A percentile compares a stretch with the other conserved stretches of the same genome.
phyloP scores from a whole-genome alignment of 2,113 vertebrate species.

The Macrotis lagotis region DNA sequence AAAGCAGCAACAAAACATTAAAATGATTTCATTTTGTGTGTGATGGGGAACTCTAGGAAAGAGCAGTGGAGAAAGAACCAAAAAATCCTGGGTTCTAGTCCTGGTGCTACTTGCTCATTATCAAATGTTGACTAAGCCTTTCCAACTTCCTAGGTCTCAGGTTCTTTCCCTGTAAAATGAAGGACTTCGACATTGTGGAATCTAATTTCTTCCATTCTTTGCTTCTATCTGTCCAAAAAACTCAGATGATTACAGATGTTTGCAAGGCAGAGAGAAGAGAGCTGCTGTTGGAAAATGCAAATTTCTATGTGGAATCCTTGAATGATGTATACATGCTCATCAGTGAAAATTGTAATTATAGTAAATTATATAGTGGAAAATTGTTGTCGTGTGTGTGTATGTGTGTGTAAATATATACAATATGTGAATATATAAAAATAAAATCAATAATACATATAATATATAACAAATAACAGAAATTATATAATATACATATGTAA shows the following conservation, averaged over 20 bases:
- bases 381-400: too few relatives aligned
- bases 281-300: neutral
- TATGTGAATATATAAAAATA: too few relatives aligned
- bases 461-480: too few relatives aligned
- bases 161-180: neutral
- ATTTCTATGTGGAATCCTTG: slow-evolving; percentile 21
- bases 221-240: neutral
- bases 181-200: neutral
- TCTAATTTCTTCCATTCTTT: neutral
- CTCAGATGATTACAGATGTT: slow-evolving; percentile 1
- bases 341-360: slow-evolving; percentile 33
- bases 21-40: neutral
- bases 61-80: neutral
- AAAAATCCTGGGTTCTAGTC: neutral
- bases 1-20: neutral
- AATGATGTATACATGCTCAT: neutral
- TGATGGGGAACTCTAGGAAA: neutral
- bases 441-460: too few relatives aligned
- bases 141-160: neutral
- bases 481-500: too few relatives aligned
- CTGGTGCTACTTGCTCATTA: neutral
- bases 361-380: neutral
- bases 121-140: neutral
- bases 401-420: too few relatives aligned
- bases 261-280: slow-evolving; percentile 29